phyloP scores from a whole-genome alignment of 1,140 invertebrate genomes.

The Oryzaephilus surinamensis region DNA sequence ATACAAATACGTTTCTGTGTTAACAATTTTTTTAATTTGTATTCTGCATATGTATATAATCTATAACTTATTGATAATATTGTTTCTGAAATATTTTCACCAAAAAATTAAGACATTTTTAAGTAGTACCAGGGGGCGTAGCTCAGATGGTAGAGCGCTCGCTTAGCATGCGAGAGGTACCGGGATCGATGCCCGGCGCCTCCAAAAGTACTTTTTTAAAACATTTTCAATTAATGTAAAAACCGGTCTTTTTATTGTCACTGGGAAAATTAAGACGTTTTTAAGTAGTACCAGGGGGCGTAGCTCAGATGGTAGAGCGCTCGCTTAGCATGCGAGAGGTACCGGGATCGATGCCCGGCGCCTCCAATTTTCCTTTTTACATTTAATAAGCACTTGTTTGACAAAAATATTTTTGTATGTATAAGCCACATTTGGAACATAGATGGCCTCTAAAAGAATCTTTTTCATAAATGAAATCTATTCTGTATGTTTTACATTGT shows the following conservation, averaged over 20 bases:
- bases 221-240: too few relatives aligned
- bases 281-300: constrained; percentile 19
- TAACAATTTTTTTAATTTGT: too few relatives aligned
- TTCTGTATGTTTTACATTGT: too few relatives aligned
- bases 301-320: constrained; percentile 29
- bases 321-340: constrained; percentile 29
- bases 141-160: constrained; percentile 29
- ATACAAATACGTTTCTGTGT: too few relatives aligned
- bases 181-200: constrained; percentile 28
- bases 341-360: constrained; percentile 28
- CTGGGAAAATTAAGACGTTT: too few relatives aligned
- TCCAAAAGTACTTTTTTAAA: too few relatives aligned
- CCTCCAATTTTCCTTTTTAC: constrained; percentile 20
- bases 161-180: constrained; percentile 29
- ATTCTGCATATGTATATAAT: not conserved
- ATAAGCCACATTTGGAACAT: too few relatives aligned
- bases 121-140: constrained; percentile 21
- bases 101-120: not conserved
- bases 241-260: too few relatives aligned
- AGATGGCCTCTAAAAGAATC: too few relatives aligned
- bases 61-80: not conserved
- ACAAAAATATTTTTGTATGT: too few relatives aligned
- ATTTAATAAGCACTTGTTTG: too few relatives aligned
- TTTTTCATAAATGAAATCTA: too few relatives aligned
- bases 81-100: not conserved